Percentiles rank a stretch among this genome's conserved stretches.
phyloP scores from a whole-genome alignment of 2,113 vertebrate species.

The Corvus hawaiiensis region DNA sequence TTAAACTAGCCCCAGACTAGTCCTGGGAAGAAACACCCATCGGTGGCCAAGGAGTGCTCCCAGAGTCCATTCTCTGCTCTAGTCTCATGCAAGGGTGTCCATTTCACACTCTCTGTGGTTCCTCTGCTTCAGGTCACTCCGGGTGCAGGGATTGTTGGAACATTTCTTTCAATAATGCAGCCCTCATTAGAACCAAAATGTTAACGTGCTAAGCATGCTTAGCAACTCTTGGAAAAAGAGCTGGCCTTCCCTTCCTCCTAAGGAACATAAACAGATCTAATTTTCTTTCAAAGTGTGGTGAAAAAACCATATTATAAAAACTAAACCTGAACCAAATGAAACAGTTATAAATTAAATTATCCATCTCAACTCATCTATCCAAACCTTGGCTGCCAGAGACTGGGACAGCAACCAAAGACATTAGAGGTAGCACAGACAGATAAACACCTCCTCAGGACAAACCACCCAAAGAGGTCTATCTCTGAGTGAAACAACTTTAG shows the following conservation, averaged over 20 bases:
- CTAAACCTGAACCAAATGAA: not conserved
- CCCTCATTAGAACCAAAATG: not conserved
- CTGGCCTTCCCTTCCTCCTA: not conserved
- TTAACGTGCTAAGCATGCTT: accelerated
- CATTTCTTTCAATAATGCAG: not conserved
- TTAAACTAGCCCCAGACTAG: not conserved
- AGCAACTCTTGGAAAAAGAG: not conserved
- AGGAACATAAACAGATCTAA: not conserved
- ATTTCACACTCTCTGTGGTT: not conserved
- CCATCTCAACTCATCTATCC: not conserved
- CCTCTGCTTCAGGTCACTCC: not conserved
- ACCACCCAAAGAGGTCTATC: not conserved
- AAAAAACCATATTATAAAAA: not conserved
- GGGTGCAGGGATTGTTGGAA: accelerated
- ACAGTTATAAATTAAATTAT: too few relatives aligned
- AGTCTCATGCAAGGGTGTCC: too few relatives aligned
- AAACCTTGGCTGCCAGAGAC: not conserved
- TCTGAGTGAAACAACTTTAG: not conserved
- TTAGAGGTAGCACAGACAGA: not conserved
- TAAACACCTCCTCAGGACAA: not conserved
- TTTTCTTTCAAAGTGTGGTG: not conserved
- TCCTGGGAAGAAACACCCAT: not conserved
- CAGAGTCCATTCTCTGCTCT: not conserved
- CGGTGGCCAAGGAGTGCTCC: not conserved
- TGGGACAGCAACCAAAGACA: not conserved